Evolutionary conservation across 2,888 invertebrate species (phyloP), one percentile per base, ranked within the genome.

Genomic region (Calameuta filiformis): DNA sequence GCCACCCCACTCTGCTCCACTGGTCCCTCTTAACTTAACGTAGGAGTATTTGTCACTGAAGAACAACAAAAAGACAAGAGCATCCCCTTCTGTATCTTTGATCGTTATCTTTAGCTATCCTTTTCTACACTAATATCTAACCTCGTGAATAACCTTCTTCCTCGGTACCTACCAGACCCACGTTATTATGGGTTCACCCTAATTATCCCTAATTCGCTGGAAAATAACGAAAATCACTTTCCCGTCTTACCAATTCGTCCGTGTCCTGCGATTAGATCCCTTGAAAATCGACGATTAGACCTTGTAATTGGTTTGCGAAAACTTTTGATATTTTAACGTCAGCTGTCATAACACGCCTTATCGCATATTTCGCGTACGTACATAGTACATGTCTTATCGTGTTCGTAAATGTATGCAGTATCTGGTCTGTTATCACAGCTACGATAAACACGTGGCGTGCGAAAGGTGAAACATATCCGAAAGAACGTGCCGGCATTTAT

Each of bases 31-130:
- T 83, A 84, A 85, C 84, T 87, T 85, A 86, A 87, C 86, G 85
- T 82, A 78, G 78, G 76, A 81, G 83, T 85, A 87, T 88, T 88
- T 88, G 86, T 87, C 88, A 87, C 83, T 76, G 83, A 74, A 74
- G 81, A 77, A 79, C 79, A 81, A 85, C 85, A 84, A 85, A 86
- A 83, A 83, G 83, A 83, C 83, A 73, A 83, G 73, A 78, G 79
- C 23, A 33, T 30, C 71, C 71, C 33, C 9, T 71, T 9, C 71
- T 34, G 31, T 71, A 34, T 71, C 33, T 71, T 33, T 31, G 23
- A 23, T 56, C 56, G 56, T 9, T 56, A 23, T 23, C 56, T 56
- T 56, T 56, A 9, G 56, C 56, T 9, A 56, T 56, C 56, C 56
- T 56, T 23, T 56, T 56, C 15, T 23, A 56, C 56, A 56, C 56